Conservation (phyloP, 2,888 invertebrate species). For the Scaeva pyrastri region DNA sequence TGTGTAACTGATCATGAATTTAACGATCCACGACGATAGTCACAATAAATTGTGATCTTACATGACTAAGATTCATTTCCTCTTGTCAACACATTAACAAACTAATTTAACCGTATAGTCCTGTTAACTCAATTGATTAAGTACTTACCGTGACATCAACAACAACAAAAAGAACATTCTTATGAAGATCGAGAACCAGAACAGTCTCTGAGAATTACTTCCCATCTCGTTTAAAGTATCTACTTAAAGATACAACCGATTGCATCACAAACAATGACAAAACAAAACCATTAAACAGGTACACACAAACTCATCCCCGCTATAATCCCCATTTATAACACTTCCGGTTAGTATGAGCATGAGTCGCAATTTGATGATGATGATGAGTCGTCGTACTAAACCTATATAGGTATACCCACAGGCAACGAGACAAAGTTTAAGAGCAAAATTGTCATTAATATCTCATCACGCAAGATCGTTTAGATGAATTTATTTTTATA, state of each 20-base stretch:
- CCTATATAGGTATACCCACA: neutral
- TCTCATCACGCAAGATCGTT: slow-evolving; percentile 69
- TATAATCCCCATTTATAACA: slow-evolving; percentile 56
- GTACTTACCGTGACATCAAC: slow-evolving; percentile 13
- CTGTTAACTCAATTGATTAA: slow-evolving; percentile 45
- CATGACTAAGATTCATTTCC: slow-evolving; percentile 33
- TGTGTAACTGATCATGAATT: too few relatives aligned
- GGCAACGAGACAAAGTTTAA: slow-evolving; percentile 2
- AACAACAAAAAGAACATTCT: neutral
- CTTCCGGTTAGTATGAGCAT: slow-evolving; percentile 46
- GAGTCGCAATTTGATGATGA: slow-evolving; percentile 3
- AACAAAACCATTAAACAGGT: slow-evolving; percentile 38
- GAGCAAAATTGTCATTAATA: slow-evolving; percentile 66
- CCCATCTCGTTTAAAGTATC: slow-evolving; percentile 18
- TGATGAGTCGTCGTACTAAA: slow-evolving; percentile 12
- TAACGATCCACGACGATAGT: too few relatives aligned
- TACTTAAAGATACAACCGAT: neutral
- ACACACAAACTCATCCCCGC: neutral
- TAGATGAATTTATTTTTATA: slow-evolving; percentile 54
- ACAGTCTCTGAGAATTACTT: slow-evolving; percentile 10
- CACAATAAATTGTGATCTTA: neutral
- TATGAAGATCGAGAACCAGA: neutral
- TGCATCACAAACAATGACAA: slow-evolving; percentile 49
- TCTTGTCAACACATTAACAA: slow-evolving; percentile 16
- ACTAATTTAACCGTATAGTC: neutral